A percentile compares a stretch with the other conserved stretches of the same genome.
Evolutionary conservation across 1,140 invertebrate species (phyloP).

Genomic region (Dreissena rostriformis): DNA sequence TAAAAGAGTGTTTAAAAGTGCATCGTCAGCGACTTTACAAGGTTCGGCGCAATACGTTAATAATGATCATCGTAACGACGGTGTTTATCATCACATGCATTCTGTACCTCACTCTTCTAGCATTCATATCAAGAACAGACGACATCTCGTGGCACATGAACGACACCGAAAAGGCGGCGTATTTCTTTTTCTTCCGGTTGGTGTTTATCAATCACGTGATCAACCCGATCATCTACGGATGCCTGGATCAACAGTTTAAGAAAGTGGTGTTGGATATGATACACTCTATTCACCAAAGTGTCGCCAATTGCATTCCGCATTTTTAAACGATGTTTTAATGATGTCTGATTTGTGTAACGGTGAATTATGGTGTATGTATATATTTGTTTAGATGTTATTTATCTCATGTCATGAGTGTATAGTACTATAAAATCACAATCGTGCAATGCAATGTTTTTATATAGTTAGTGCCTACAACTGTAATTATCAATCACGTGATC

Average conservation of each 20-base stretch:
- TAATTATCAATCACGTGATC: slow-evolving; percentile 52
- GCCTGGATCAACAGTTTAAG: slow-evolving; percentile 26
- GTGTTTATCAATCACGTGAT: too few species aligned
- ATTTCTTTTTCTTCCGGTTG: too few species aligned
- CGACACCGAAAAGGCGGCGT: background rate
- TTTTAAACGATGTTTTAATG: too few species aligned
- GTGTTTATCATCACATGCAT: slow-evolving; percentile 34
- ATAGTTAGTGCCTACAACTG: too few species aligned
- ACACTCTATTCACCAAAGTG: background rate
- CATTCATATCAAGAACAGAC: slow-evolving; percentile 30
- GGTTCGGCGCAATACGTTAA: slow-evolving; percentile 27
- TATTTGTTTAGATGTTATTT: too few species aligned
- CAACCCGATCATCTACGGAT: slow-evolving; percentile 35
- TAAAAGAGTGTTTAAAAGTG: too few species aligned
- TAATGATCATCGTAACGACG: slow-evolving; percentile 36
- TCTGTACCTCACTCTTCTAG: slow-evolving; percentile 36
- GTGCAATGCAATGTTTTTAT: too few species aligned
- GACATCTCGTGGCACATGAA: slow-evolving; percentile 29
- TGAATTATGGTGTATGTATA: too few species aligned
- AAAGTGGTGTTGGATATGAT: slow-evolving; percentile 21
- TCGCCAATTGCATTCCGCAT: too few species aligned
- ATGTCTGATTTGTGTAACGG: too few species aligned
- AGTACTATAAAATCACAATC: too few species aligned
- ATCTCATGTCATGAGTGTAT: too few species aligned
- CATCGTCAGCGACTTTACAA: background rate